Evolutionary conservation across 2,888 invertebrate genomes (phyloP).

Genomic region (Torymus auratus): DNA sequence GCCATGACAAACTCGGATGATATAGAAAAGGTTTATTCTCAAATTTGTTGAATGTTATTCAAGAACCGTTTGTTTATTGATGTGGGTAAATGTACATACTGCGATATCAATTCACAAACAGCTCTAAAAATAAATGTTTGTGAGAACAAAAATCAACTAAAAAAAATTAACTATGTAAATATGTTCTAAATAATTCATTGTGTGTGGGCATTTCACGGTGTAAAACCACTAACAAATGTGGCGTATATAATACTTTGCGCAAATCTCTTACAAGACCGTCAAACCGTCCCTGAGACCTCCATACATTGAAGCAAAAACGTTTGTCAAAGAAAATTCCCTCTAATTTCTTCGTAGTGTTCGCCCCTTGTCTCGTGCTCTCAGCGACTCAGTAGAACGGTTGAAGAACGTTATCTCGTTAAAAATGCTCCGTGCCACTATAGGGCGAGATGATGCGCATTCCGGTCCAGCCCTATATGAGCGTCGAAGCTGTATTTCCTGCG

Average conservation of each 20-base stretch:
- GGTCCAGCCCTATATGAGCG: slow-evolving; percentile 9
- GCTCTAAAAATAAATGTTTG: too few species aligned
- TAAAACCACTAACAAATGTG: neutral
- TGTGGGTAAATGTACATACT: too few species aligned
- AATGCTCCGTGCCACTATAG: neutral
- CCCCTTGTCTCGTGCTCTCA: slow-evolving; percentile 1
- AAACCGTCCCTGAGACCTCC: neutral
- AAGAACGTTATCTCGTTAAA: slow-evolving; percentile 49
- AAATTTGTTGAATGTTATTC: too few species aligned
- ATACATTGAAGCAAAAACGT: neutral
- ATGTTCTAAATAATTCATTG: slow-evolving; percentile 15
- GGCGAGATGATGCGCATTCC: neutral
- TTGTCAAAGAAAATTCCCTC: slow-evolving; percentile 41
- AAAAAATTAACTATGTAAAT: neutral
- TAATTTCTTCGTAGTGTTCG: slow-evolving; percentile 9
- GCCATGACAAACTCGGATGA: too few species aligned
- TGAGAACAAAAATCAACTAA: too few species aligned
- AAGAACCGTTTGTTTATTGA: too few species aligned
- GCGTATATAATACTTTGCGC: slow-evolving; percentile 2
- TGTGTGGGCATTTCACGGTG: neutral
- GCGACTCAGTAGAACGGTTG: slow-evolving; percentile 23
- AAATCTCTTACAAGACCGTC: too few species aligned
- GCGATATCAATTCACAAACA: too few species aligned
- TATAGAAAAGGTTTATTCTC: too few species aligned
- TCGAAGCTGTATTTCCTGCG: slow-evolving; percentile 52